Evolutionary conservation across 2,797 vertebrate species (phyloP).

Genomic region (Melanotaenia pygmaea): DNA sequence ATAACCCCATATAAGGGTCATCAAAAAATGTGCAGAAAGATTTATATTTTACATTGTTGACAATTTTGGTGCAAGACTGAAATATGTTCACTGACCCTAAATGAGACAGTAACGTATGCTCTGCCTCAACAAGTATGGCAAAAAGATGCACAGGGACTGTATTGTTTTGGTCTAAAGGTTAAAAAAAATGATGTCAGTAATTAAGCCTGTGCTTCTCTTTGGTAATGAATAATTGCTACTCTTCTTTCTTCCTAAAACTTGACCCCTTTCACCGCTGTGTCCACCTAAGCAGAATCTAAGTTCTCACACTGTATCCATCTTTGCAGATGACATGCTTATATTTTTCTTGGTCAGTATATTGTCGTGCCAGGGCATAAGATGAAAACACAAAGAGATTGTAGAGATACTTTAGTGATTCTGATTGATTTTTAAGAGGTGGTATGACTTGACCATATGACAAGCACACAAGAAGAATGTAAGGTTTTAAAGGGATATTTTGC

Average conservation of each 20-base stretch:
- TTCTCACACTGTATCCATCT: constrained; percentile 50
- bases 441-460: constrained; percentile 57
- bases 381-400: constrained; percentile 60
- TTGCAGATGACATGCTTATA: constrained; percentile 64
- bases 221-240: constrained; percentile 44
- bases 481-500: constrained; percentile 52
- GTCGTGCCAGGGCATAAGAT: constrained; percentile 38
- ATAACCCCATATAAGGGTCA: constrained; percentile 31
- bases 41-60: constrained; percentile 49
- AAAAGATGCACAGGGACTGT: constrained; percentile 39
- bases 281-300: constrained; percentile 43
- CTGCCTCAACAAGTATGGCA: constrained; percentile 32
- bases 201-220: constrained; percentile 55
- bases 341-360: constrained; percentile 56
- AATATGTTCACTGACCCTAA: constrained; percentile 43
- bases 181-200: constrained; percentile 72
- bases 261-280: constrained; percentile 52
- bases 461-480: constrained; percentile 76
- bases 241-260: constrained; percentile 61
- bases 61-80: constrained; percentile 45
- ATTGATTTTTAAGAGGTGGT: constrained; percentile 51
- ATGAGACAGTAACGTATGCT: constrained; percentile 28
- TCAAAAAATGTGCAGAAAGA: constrained; percentile 39
- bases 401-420: constrained; percentile 52
- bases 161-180: constrained; percentile 39